These are phyloP conservation scores for Papilio helenus DNA, from an alignment of 1,140 invertebrate genomes.

Conservation along the genomic window DNA sequence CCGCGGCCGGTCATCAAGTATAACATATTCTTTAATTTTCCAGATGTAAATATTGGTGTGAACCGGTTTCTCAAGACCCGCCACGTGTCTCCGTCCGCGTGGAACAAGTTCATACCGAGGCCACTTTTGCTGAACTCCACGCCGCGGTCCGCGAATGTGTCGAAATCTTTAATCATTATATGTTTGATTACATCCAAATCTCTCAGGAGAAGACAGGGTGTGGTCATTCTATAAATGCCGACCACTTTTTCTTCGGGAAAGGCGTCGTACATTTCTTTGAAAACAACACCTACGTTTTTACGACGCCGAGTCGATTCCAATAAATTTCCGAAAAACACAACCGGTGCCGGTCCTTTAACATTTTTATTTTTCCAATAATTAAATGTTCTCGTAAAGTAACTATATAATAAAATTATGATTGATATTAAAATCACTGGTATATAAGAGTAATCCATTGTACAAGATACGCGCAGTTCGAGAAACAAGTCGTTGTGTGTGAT, in stretches of 20 bases:
- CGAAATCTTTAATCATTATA: slow-evolving; percentile 84
- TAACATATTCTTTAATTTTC: slow-evolving; percentile 74
- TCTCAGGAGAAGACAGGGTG: slow-evolving; percentile 77
- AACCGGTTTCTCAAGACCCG: slow-evolving; percentile 79
- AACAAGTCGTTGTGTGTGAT: neutral
- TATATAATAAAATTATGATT: slow-evolving; percentile 26
- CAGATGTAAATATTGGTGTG: slow-evolving; percentile 83
- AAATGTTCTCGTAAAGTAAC: slow-evolving; percentile 43
- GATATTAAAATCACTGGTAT: neutral
- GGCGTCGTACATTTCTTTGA: slow-evolving; percentile 43
- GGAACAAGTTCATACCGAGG: slow-evolving; percentile 73
- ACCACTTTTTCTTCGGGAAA: slow-evolving; percentile 51
- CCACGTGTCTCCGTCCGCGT: slow-evolving; percentile 80
- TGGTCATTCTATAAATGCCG: slow-evolving; percentile 58
- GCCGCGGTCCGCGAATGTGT: slow-evolving; percentile 79
- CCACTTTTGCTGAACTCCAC: slow-evolving; percentile 78
- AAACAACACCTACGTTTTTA: slow-evolving; percentile 35
- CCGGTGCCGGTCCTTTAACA: slow-evolving; percentile 44
- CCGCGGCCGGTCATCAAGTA: slow-evolving; percentile 62
- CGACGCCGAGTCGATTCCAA: slow-evolving; percentile 37
- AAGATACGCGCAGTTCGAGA: neutral
- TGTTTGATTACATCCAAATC: slow-evolving; percentile 85
- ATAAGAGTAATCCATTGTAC: slow-evolving; percentile 1
- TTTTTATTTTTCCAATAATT: slow-evolving; percentile 47
- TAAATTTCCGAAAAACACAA: slow-evolving; percentile 47